Conservation (phyloP, 1,140 invertebrate genomes). For the Solenopsis fugax region DNA sequence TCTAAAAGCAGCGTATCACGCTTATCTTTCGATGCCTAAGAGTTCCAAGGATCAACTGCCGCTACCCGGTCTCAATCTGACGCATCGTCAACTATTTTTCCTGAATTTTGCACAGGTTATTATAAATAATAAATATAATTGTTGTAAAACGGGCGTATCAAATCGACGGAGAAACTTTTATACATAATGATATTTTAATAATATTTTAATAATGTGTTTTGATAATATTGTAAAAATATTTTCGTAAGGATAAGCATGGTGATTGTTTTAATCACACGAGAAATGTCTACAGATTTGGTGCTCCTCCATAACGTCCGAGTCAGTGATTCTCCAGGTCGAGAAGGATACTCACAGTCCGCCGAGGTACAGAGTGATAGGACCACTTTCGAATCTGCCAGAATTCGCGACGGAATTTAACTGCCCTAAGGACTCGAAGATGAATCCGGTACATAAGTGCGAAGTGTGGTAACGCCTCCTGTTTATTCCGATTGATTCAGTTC, state of each 20-base stretch:
- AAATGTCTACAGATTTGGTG: constrained; percentile 92
- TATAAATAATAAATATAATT: not conserved
- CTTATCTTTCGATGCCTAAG: constrained; percentile 89
- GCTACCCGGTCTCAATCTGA: constrained; percentile 93
- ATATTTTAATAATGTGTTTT: not conserved
- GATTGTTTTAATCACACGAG: constrained; percentile 1
- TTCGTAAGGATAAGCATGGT: not conserved
- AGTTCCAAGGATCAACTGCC: constrained; percentile 87
- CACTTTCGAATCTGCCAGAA: constrained; percentile 95
- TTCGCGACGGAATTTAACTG: constrained; percentile 97
- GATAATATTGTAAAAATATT: not conserved
- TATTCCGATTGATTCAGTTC: not conserved
- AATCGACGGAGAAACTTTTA: not conserved
- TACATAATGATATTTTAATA: not conserved
- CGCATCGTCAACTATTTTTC: constrained; percentile 96
- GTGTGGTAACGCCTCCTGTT: constrained; percentile 91
- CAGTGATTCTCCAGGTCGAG: constrained; percentile 91
- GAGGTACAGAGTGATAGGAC: constrained; percentile 94
- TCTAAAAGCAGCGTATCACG: constrained; percentile 96
- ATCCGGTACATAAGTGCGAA: constrained; percentile 95
- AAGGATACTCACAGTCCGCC: constrained; percentile 95
- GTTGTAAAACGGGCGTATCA: not conserved
- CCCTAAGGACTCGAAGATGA: constrained; percentile 93
- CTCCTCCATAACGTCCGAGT: constrained; percentile 92
- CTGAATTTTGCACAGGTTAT: constrained; percentile 95